Evolutionary conservation across 2,797 vertebrate genomes (phyloP), one percentile per base, ranked within the genome.

Genomic region (Paedocypris micromegethes): DNA sequence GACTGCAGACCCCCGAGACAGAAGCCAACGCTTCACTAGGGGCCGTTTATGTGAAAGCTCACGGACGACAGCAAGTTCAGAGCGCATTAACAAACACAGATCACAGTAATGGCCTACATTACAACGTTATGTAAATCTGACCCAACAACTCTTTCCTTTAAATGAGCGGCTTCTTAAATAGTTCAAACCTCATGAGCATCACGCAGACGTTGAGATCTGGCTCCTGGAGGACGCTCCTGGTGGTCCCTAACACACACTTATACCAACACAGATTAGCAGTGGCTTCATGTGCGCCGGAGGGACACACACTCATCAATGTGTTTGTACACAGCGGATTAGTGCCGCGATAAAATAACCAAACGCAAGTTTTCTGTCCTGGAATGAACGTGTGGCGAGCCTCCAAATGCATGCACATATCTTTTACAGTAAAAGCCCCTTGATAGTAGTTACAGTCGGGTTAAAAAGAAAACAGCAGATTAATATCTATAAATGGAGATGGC

Each of bases 281-380:
- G 77, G 79, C 85, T 84, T 80, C 57, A 74, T 80, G 83, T 83
- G 83, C 80, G 83, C 88, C 82, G 79, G 66, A 83, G 84, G 86
- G 82, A 73, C 83, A 84, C 81, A 83, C 83, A 88, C 83, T 88
- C 86, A 86, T 86, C 87, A 85, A 81, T 87, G 83, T 89, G 88
- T 89, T 89, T 86, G 87, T 88, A 90, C 89, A 90, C 84, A 88
- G 69, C 82, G 87, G 83, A 89, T 89, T 88, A 87, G 80, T 81
- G 82, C 23, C 70, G 76, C 81, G 82, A 82, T 76, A 86, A 86
- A 87, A 86, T 70, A 23, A 23, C 23, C 23, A 23, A 23, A 23
- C 23, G 23, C 23, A 23, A 23, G 23, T 23, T 23, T 23, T 23
- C 23, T 23, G 23, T 23, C 23, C 23, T 23, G 23, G 23, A 23